phyloP scores from a whole-genome alignment of 2,113 vertebrate genomes.

The Pseudorasbora parva region DNA sequence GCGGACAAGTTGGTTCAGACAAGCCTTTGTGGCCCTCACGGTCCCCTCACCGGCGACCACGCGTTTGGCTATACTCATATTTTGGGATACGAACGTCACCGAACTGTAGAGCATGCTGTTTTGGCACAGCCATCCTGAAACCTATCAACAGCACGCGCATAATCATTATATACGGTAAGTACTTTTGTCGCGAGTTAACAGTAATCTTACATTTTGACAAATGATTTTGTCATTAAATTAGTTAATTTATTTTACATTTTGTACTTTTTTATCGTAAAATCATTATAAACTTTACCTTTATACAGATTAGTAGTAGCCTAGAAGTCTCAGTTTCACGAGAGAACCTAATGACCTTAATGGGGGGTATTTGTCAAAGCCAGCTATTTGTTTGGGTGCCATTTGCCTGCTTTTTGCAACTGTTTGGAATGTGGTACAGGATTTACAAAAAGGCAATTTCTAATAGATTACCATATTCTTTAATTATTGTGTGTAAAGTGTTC shows the following conservation, averaged over 20 bases:
- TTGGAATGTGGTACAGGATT: not conserved
- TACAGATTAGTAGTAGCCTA: no score
- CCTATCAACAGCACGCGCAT: slow-evolving; percentile 84
- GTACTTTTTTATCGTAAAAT: not conserved
- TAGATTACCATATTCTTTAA: not conserved
- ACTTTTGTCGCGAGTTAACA: not conserved
- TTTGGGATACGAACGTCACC: not conserved
- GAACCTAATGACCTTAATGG: no score
- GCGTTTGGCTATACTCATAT: not conserved
- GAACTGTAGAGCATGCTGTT: slow-evolving; percentile 80
- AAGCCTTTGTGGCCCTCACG: slow-evolving; percentile 26
- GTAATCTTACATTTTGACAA: not conserved
- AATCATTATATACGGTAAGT: slow-evolving; percentile 70
- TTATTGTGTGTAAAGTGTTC: not conserved
- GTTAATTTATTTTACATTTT: not conserved
- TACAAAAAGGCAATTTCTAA: not conserved
- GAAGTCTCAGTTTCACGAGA: no score
- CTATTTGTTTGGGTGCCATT: not conserved
- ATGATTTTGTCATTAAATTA: not conserved
- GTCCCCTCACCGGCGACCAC: not conserved
- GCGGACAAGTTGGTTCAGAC: slow-evolving; percentile 7
- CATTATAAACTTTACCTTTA: not conserved
- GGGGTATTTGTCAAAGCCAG: not conserved
- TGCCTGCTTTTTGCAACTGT: not conserved
- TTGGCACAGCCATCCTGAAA: slow-evolving; percentile 90